Evolutionary conservation across 2,888 invertebrate species (phyloP).

Genomic region (Epiblema foenella): DNA sequence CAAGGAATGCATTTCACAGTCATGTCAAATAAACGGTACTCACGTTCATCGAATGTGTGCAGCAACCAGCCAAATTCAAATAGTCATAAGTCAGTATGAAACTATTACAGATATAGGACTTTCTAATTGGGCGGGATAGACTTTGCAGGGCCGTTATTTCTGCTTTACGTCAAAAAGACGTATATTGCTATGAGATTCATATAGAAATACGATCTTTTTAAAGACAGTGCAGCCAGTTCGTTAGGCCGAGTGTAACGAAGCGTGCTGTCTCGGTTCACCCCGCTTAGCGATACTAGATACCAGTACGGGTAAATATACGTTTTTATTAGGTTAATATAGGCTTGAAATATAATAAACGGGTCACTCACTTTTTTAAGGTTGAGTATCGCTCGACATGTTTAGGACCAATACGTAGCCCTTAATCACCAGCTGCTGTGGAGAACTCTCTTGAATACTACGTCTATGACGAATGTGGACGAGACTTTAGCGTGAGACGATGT

Average conservation of each 20-base stretch:
- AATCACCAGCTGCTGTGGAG: too few relatives aligned
- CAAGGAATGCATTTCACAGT: background rate
- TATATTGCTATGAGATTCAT: background rate
- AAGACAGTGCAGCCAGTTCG: background rate
- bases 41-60: background rate
- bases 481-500: too few relatives aligned
- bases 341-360: too few relatives aligned
- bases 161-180: background rate
- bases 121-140: background rate
- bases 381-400: too few relatives aligned
- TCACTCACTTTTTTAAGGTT: too few relatives aligned
- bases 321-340: background rate
- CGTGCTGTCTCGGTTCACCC: constrained; percentile 6
- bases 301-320: background rate
- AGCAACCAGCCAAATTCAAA: background rate
- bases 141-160: background rate
- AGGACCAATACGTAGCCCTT: too few relatives aligned
- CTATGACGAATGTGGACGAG: too few relatives aligned
- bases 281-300: constrained; percentile 6
- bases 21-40: background rate
- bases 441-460: too few relatives aligned
- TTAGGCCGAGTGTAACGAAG: constrained; percentile 20
- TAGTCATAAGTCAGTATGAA: background rate
- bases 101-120: background rate
- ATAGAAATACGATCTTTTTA: background rate